Conservation (phyloP, 2,888 invertebrate species). For the Caenorhabditis sp. region DNA sequence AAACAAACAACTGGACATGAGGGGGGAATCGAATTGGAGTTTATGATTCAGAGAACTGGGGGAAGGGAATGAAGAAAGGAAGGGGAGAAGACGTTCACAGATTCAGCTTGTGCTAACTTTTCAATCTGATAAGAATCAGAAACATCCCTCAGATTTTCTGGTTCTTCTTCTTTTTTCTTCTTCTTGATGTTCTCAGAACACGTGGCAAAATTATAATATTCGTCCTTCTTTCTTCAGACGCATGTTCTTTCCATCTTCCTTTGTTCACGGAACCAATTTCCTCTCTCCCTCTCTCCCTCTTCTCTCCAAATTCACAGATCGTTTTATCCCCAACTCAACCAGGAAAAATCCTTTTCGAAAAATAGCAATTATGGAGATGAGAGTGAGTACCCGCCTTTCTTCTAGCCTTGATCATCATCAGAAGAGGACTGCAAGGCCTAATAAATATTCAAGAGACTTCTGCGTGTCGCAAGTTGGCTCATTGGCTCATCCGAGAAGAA, state of each 20-base stretch:
- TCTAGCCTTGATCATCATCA: no score
- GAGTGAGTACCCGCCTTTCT: not conserved
- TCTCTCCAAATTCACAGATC: conserved; percentile 11
- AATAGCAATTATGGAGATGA: conserved; percentile 26
- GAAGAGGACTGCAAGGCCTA: conserved; percentile 29
- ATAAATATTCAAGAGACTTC: conserved; percentile 22
- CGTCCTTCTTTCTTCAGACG: conserved; percentile 3
- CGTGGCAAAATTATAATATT: no score
- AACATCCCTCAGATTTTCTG: no score
- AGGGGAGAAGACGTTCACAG: no score
- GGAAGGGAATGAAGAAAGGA: no score
- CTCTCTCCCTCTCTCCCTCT: not conserved
- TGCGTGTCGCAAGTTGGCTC: not conserved
- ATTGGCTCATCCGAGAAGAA: not conserved
- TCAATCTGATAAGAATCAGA: no score
- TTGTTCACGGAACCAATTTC: not conserved
- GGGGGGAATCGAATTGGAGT: not conserved
- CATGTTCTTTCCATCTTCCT: not conserved
- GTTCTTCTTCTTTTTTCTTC: no score
- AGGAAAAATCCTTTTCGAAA: conserved; percentile 3
- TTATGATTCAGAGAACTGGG: not conserved
- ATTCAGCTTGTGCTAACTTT: no score
- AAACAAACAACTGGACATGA: conserved; percentile 39
- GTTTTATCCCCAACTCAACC: not conserved
- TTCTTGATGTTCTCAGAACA: no score